Evolutionary conservation across 92 coral and sea anemone genomes (phyloP).

Genomic region (Bergia sp.): DNA sequence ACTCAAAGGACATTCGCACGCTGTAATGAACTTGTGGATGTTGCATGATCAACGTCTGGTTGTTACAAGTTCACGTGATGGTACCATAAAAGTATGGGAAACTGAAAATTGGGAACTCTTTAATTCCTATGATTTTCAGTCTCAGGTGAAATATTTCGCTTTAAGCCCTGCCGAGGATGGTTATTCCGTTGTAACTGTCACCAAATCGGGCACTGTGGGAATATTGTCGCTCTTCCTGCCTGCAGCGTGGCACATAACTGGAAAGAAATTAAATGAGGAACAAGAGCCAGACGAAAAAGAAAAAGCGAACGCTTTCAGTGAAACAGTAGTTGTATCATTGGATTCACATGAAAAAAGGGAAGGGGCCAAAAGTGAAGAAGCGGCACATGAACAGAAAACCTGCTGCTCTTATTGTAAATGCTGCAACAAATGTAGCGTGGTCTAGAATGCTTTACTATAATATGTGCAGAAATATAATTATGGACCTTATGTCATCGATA

Average conservation of each 20-base stretch:
- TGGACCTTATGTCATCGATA: too few species aligned
- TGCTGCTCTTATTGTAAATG: slow-evolving; percentile 11
- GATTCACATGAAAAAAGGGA: not conserved
- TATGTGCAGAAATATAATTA: not conserved
- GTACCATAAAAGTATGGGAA: slow-evolving; percentile 82
- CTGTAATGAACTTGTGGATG: slow-evolving; percentile 70
- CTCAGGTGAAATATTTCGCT: slow-evolving; percentile 81
- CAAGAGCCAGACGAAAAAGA: not conserved
- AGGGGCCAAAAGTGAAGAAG: not conserved
- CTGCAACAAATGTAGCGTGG: slow-evolving; percentile 15
- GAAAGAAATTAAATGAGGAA: not conserved
- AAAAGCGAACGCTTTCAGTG: not conserved
- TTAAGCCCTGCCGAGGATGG: slow-evolving; percentile 47
- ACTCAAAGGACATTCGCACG: slow-evolving; percentile 78
- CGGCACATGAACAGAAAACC: not conserved
- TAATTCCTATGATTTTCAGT: slow-evolving; percentile 81
- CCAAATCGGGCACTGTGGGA: slow-evolving; percentile 87
- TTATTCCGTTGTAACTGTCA: slow-evolving; percentile 66
- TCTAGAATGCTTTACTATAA: not conserved
- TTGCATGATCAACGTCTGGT: slow-evolving; percentile 52
- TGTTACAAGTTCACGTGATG: slow-evolving; percentile 85
- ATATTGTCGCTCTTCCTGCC: slow-evolving; percentile 56
- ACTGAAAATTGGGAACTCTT: slow-evolving; percentile 57
- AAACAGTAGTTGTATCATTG: not conserved
- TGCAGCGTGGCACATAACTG: not conserved